A percentile compares a stretch with the other conserved stretches of the same genome.
phyloP scores from a whole-genome alignment of 2,888 invertebrate species.

The Chaitophorus viminalis region DNA sequence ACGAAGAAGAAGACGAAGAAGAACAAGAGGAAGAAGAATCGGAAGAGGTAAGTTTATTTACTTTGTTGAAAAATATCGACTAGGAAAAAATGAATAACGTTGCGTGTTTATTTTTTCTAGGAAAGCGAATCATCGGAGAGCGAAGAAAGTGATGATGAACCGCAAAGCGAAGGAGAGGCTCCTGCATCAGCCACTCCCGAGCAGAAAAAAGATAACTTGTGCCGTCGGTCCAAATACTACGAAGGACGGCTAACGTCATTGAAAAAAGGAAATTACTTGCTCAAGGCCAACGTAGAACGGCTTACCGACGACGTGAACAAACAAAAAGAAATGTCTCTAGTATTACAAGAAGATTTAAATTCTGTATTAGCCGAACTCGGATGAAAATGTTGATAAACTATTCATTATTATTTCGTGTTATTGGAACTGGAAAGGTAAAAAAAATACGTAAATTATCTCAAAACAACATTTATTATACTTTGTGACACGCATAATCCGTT shows the following conservation, averaged over 20 bases:
- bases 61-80: not conserved
- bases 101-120: conserved; percentile 57
- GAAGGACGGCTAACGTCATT: conserved; percentile 82
- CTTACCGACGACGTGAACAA: conserved; percentile 86
- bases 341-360: conserved; percentile 84
- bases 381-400: conserved; percentile 68
- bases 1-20: conserved; percentile 75
- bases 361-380: conserved; percentile 87
- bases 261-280: conserved; percentile 87
- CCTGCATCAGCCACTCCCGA: conserved; percentile 76
- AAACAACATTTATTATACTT: not conserved
- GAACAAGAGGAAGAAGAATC: conserved; percentile 70
- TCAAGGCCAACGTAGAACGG: conserved; percentile 88
- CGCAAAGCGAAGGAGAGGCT: conserved; percentile 75
- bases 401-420: not conserved
- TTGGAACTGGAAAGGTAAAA: not conserved
- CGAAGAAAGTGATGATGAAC: conserved; percentile 73
- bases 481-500: not conserved
- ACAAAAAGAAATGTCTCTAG: conserved; percentile 81
- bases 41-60: conserved; percentile 66
- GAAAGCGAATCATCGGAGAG: conserved; percentile 75
- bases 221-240: conserved; percentile 74
- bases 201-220: conserved; percentile 76
- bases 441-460: not conserved
- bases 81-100: not conserved